Evolutionary conservation across 2,797 vertebrate genomes (phyloP), one percentile per base, ranked within the genome.

Genomic region (Rhynchonycteris naso): DNA sequence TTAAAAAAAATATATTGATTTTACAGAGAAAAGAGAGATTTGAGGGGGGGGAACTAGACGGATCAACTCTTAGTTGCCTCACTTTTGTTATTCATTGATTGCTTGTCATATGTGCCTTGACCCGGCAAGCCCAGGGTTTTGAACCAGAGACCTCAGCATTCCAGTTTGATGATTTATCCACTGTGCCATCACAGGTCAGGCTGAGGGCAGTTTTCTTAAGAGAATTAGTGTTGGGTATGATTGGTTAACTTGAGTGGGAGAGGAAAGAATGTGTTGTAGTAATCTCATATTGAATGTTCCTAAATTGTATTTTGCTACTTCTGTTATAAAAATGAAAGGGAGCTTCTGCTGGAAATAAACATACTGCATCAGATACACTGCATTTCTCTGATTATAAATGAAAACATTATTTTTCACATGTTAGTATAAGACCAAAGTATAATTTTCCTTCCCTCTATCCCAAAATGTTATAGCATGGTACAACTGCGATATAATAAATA

Each of bases 321-420:
- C 65, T 65, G 65, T 89, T 92, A 78, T 19, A 85, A 96, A 95
- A 95, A 88, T 72, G 80, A 92, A n/a, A 86, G 4, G 85, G 50
- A 61, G 30, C 24, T 30, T 93, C 58, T 76, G 61, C 56, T 71
- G 56, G 66, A 93, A 76, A 88, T 33, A 79, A 24, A 52, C 30
- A 69, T 71, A 71, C 16, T 8, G 12, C 26, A 24, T 91, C 78
- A 65, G 24, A 84, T 65, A n/a, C 43, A 38, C 28, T 19, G 22
- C 50, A 22, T 88, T 90, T 90, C 26, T 54, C 12, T n/a, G 75
- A 56, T 72, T 83, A 35, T 71, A 63, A 92, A 79, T 75, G 72
- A 0, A 1, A 18, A 19, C 74, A 76, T 0, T 58, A 50, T 63
- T 80, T 61, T 35, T 22, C 33, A 59, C 12, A 78, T 82, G 88